Evolutionary conservation across 2,888 invertebrate species (phyloP), one percentile per base, ranked within the genome.

Genomic region (Idaea aversata): DNA sequence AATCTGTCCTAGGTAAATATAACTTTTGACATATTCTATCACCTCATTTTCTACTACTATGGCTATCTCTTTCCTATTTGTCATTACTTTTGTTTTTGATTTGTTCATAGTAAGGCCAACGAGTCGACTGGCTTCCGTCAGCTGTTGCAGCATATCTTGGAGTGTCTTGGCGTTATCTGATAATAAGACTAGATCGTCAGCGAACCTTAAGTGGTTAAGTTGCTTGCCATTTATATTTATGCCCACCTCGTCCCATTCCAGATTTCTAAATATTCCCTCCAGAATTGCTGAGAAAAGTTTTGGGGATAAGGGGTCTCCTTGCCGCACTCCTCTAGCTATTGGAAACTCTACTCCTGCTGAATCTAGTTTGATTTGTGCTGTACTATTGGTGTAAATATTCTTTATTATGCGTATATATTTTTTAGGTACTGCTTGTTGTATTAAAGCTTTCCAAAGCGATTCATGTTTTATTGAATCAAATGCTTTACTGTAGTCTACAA

Each of bases 41-140:
- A 3, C 15, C 15, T 61, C 36, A 25, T 59, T 25, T 4, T 13
- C 38, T 16, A 34, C 15, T 7, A 38, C 25, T 61, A 5, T 57
- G 4, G 38, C 59, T 4, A 35, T 57, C 57, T 34, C 63, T 15
- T 36, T 63, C 61, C 15, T 6, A 35, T 6, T 63, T 57, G 34
- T 67, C 63, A 66, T 66, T 6, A 61, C 7, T 61, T 63, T 66
- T 25, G 66, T 62, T 59, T 64, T 64, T 5, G 1, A 5, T 1
- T 15, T 57, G 13, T 64, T 67, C 47, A 62, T 62, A 5, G n/a
- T 13, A 25, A 64, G 62, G 16, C 63, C 63, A 38, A 61, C 63
- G 36, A 36, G 15, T n/a, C 59, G 13, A 34, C 63, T 63, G 62
- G 62, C 61, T 0, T 34, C 5, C 15, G 13, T 16, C 7, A 67